Evolutionary conservation across 2,797 vertebrate genomes (phyloP).

Genomic region (Myotis planiceps): DNA sequence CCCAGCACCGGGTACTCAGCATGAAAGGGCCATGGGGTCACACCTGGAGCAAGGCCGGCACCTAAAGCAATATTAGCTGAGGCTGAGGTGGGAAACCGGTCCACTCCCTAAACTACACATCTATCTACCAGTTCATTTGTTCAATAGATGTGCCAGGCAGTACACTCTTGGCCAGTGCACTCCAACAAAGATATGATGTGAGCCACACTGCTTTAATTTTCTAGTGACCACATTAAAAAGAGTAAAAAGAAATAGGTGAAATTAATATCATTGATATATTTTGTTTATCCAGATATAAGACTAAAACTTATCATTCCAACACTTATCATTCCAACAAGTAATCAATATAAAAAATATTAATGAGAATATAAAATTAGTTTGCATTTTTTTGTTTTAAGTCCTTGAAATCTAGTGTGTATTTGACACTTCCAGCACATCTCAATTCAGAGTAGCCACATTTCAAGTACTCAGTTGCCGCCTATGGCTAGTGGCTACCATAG

Average conservation of each 20-base stretch:
- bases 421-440: neutral
- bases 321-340: neutral
- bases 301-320: neutral
- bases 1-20: neutral
- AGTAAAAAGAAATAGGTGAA: neutral
- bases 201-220: neutral
- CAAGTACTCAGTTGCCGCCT: neutral
- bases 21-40: neutral
- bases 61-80: neutral
- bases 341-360: slow-evolving; percentile 9
- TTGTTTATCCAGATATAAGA: neutral
- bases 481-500: neutral
- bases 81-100: neutral
- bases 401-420: neutral
- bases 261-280: neutral
- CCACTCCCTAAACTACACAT: neutral
- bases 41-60: neutral
- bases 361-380: neutral
- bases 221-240: neutral
- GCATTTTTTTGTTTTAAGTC: neutral
- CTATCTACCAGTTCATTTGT: neutral
- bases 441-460: neutral
- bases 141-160: neutral
- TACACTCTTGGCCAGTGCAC: neutral
- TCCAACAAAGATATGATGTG: neutral